Evolutionary conservation across 2,113 vertebrate genomes (phyloP).

Genomic region (Dunckerocampus dactyliophorus): DNA sequence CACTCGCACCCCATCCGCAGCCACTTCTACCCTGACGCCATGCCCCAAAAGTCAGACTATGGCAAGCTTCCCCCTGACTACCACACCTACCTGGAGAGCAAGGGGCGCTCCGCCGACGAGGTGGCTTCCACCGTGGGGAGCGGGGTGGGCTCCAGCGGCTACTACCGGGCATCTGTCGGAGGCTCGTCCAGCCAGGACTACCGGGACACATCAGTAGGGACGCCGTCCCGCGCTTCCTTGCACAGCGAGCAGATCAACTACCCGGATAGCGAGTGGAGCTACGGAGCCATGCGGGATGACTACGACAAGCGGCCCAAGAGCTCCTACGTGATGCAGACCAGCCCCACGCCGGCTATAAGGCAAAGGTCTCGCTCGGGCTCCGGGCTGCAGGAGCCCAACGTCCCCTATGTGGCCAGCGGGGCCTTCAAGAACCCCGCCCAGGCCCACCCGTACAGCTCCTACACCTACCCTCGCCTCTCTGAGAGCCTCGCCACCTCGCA

Average conservation of each 20-base stretch:
- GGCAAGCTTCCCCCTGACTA: slow-evolving; percentile 84
- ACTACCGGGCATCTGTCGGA: slow-evolving; percentile 77
- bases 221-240: slow-evolving; percentile 80
- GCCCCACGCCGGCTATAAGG: slow-evolving; percentile 89
- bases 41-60: slow-evolving; percentile 81
- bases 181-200: slow-evolving; percentile 83
- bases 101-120: slow-evolving; percentile 78
- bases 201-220: slow-evolving; percentile 80
- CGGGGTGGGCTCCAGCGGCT: slow-evolving; percentile 76
- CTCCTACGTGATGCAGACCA: slow-evolving; percentile 85
- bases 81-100: slow-evolving; percentile 82
- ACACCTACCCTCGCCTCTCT: slow-evolving; percentile 93
- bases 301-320: slow-evolving; percentile 92
- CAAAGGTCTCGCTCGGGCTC: slow-evolving; percentile 93
- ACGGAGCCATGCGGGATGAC: slow-evolving; percentile 78
- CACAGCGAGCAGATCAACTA: slow-evolving; percentile 86
- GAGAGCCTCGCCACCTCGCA: slow-evolving; percentile 79
- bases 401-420: slow-evolving; percentile 80
- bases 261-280: slow-evolving; percentile 83
- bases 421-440: slow-evolving; percentile 87
- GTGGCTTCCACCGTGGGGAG: slow-evolving; percentile 65
- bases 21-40: slow-evolving; percentile 84
- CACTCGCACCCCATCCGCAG: slow-evolving; percentile 75
- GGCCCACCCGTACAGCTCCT: slow-evolving; percentile 90
- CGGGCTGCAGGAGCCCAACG: slow-evolving; percentile 88